Base-by-base conservation (phyloP, 2,888 invertebrate species). In the Limnephilus lunatus region DNA sequence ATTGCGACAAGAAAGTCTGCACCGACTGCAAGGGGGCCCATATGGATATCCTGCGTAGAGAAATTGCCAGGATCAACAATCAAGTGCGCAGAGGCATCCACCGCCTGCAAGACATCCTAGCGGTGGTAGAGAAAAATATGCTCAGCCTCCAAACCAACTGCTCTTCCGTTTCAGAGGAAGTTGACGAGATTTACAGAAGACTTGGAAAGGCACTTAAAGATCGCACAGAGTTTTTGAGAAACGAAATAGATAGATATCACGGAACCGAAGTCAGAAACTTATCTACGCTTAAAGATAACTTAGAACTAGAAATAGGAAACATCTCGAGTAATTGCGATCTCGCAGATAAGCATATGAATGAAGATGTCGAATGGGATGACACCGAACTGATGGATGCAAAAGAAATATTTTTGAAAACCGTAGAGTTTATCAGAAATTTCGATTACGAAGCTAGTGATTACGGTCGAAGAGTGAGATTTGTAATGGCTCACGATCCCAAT, bases 1-100 rank as follows among this genome's bases (percentile, higher is more conserved):
- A 99, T 95, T 99, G 99, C 96, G 99, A 99, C 94, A 99, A 99
- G 95, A 98, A 99, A 96, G 98, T 99, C 93, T 99, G 99, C 95
- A 98, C 98, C 94, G 99, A 99, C 95, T 99, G 99, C 96, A 99
- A 99, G 95, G 97, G 98, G 92, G 98, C 99, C 25, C 99, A 99
- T 95, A 98, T 99, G 97, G 99, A 99, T 95, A 99, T 99, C 94
- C 96, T 99, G 92, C 97, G 99, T 94, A 97, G 99, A 92, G 99
- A 99, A 96, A 98, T 99, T 85, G 96, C 97, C 93, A 97, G 99
- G 94, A 98, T 99, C 92, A 98, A 98, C 95, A 98, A 98, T 95
- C 98, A 98, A 97, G 97, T 98, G 93, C 97, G 98, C 92, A 97
- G 99, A 94, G 98, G 99, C 90, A 96, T 99, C 92, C 98, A 99